These are phyloP conservation scores for Drosophila pseudoobscura DNA, from an alignment of 1,140 invertebrate species.

Conservation along the genomic window DNA sequence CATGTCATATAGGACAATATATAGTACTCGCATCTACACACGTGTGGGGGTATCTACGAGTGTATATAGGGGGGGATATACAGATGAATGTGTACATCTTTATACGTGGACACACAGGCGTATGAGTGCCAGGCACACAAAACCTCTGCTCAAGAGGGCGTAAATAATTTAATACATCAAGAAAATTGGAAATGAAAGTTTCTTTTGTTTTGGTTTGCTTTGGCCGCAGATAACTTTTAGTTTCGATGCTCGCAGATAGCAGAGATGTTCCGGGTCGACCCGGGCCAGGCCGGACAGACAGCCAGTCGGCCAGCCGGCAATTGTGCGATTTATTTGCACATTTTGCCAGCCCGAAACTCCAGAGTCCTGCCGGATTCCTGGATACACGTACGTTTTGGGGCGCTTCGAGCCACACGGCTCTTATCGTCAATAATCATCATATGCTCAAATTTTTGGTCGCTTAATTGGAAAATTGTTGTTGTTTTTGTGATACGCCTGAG, in stretches of 20 bases:
- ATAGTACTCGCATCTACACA: too few species aligned
- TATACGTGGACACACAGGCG: neutral
- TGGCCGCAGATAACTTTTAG: slow-evolving; percentile 77
- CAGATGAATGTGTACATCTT: neutral
- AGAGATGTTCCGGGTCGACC: neutral
- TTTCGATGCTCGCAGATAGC: slow-evolving; percentile 55
- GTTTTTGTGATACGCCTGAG: slow-evolving; percentile 68
- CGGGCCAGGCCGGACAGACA: slow-evolving; percentile 1
- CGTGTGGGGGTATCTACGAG: neutral
- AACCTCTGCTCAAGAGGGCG: slow-evolving; percentile 77
- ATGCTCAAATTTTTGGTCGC: slow-evolving; percentile 81
- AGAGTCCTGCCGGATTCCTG: slow-evolving; percentile 10
- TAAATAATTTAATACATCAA: slow-evolving; percentile 82
- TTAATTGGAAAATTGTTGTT: slow-evolving; percentile 82
- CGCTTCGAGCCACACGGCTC: slow-evolving; percentile 20
- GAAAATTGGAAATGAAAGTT: slow-evolving; percentile 82
- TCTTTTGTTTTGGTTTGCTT: slow-evolving; percentile 73
- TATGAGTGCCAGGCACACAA: slow-evolving; percentile 53
- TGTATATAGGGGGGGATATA: neutral
- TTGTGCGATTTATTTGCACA: slow-evolving; percentile 80
- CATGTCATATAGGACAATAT: slow-evolving; percentile 1
- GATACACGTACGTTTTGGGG: slow-evolving; percentile 2
- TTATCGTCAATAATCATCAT: slow-evolving; percentile 82
- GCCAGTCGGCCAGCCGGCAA: slow-evolving; percentile 32
- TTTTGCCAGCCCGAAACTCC: slow-evolving; percentile 51